These are phyloP conservation scores for Chirona hameri DNA, from an alignment of 2,888 invertebrate species.

Conservation along the genomic window DNA sequence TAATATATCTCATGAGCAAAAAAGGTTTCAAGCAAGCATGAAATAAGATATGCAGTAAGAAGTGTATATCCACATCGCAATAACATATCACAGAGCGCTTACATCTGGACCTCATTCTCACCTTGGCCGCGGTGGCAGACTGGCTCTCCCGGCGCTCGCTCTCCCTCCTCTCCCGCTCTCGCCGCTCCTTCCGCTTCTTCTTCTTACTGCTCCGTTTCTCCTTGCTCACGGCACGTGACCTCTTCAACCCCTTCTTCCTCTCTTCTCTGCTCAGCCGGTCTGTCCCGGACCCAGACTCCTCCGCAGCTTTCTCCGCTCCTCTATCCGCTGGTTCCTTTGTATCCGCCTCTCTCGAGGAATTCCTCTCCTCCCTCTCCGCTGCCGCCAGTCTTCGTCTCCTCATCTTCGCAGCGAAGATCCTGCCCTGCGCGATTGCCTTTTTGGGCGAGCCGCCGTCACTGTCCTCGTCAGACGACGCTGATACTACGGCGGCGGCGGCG, in stretches of 20 bases:
- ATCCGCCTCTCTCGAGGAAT: not conserved
- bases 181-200: constrained; percentile 41
- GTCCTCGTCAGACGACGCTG: not conserved
- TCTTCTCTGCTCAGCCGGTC: constrained; percentile 42
- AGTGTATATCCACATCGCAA: too few species aligned
- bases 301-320: not conserved
- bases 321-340: not conserved
- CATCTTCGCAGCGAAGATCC: constrained; percentile 23
- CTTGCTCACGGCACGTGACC: constrained; percentile 37
- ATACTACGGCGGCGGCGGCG: too few species aligned
- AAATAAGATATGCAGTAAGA: too few species aligned
- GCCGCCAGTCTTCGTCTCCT: not conserved
- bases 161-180: constrained; percentile 42
- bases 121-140: not conserved
- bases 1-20: too few species aligned
- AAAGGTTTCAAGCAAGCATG: too few species aligned
- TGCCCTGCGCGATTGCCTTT: constrained; percentile 23
- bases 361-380: too few species aligned
- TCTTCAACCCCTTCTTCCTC: constrained; percentile 36
- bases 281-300: constrained; percentile 40
- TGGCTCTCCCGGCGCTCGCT: constrained; percentile 31
- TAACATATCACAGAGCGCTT: too few species aligned
- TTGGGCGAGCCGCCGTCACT: constrained; percentile 23
- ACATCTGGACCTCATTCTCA: too few species aligned
- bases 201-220: constrained; percentile 41